Conservation (phyloP, 2,888 invertebrate genomes). For the Sarcophaga carnaria region DNA sequence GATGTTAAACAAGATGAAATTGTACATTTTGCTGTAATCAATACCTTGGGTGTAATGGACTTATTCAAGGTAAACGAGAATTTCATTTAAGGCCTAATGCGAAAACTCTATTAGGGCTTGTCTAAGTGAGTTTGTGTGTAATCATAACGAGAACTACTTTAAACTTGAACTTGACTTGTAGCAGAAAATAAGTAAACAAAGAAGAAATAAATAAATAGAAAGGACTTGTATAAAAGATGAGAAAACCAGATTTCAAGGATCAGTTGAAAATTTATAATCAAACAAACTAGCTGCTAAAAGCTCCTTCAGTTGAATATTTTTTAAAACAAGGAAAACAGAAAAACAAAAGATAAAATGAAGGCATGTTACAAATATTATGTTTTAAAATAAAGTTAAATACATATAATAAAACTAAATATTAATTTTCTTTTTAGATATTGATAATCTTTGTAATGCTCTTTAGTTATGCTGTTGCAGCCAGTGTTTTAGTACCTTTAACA, state of each 20-base stretch:
- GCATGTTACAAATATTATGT: neutral
- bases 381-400: neutral
- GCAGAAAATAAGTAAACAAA: neutral
- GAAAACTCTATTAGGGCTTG: constrained; percentile 22
- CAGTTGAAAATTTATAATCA: neutral
- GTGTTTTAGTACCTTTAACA: constrained; percentile 70
- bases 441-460: constrained; percentile 46
- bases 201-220: constrained; percentile 2
- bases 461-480: constrained; percentile 51
- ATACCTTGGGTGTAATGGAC: constrained; percentile 2
- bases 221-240: constrained; percentile 47
- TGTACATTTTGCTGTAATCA: neutral
- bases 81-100: neutral
- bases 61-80: constrained; percentile 52
- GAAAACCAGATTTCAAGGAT: constrained; percentile 21
- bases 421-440: constrained; percentile 47
- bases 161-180: constrained; percentile 25
- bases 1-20: neutral
- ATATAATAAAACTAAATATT: neutral
- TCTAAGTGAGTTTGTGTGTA: neutral
- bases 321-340: neutral
- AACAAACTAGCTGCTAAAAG: neutral
- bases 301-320: neutral
- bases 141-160: neutral
- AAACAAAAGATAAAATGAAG: constrained; percentile 21